Percentiles rank a stretch among this genome's conserved stretches.
Evolutionary conservation across 2,888 invertebrate species (phyloP).

Genomic region (Rosalia funebris): DNA sequence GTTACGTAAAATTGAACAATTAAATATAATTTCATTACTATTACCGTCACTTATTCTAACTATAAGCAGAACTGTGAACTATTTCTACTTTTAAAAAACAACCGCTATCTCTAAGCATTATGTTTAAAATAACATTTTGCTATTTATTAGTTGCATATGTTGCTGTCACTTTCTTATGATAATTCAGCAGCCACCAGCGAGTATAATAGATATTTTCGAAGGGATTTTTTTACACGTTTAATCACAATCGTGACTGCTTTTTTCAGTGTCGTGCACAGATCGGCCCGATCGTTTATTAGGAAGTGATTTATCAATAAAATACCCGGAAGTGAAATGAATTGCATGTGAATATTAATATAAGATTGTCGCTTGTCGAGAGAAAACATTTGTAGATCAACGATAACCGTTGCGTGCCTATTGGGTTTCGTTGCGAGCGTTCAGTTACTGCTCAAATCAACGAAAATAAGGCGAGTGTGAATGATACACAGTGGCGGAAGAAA

Average conservation of each 20-base stretch:
- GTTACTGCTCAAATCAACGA: too few relatives aligned
- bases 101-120: too few relatives aligned
- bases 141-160: slow-evolving; percentile 25
- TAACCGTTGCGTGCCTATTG: slow-evolving; percentile 32
- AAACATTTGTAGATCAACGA: slow-evolving; percentile 40
- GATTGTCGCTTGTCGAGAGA: slow-evolving; percentile 42
- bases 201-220: slow-evolving; percentile 21
- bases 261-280: slow-evolving; percentile 28
- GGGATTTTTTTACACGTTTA: slow-evolving; percentile 1
- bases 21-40: too few relatives aligned
- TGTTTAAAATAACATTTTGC: slow-evolving; percentile 22
- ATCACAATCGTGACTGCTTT: slow-evolving; percentile 34
- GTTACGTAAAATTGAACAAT: too few relatives aligned
- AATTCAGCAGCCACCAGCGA: slow-evolving; percentile 21
- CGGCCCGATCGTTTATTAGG: slow-evolving; percentile 36
- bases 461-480: too few relatives aligned
- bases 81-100: too few relatives aligned
- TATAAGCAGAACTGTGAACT: too few relatives aligned
- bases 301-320: slow-evolving; percentile 39
- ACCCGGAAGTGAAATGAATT: slow-evolving; percentile 41
- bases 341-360: slow-evolving; percentile 43
- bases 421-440: slow-evolving; percentile 22
- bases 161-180: slow-evolving; percentile 32
- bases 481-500: too few relatives aligned
- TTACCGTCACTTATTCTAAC: too few relatives aligned